Percentiles rank a stretch among this genome's conserved stretches.
Conservation (phyloP, 2,888 invertebrate genomes). For the Noctua janthe region DNA sequence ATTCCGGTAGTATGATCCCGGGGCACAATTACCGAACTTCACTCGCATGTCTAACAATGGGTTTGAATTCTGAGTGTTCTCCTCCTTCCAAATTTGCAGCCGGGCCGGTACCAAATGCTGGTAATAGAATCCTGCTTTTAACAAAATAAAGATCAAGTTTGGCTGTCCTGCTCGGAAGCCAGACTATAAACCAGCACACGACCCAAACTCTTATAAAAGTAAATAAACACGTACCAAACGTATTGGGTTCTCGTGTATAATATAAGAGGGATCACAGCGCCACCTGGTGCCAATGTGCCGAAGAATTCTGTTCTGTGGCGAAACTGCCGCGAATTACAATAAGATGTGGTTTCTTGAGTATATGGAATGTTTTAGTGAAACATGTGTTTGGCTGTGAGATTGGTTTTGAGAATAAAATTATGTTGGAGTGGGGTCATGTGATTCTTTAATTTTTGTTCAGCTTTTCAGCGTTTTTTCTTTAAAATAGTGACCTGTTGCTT, state of each 20-base stretch:
- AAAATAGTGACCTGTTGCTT: not conserved
- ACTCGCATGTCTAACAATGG: too few species aligned
- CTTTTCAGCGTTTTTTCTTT: not conserved
- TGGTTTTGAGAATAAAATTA: slow-evolving; percentile 34
- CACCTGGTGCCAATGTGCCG: slow-evolving; percentile 54
- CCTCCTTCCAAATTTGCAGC: not conserved
- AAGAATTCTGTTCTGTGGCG: slow-evolving; percentile 34
- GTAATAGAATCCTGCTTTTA: not conserved
- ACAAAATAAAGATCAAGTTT: not conserved
- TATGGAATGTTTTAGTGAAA: slow-evolving; percentile 43
- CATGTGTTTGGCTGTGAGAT: slow-evolving; percentile 27
- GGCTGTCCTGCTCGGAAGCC: not conserved
- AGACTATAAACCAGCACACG: slow-evolving; percentile 4
- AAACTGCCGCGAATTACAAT: slow-evolving; percentile 60
- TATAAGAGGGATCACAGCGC: slow-evolving; percentile 56
- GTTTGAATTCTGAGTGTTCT: not conserved
- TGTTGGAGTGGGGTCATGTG: not conserved
- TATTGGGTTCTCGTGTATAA: slow-evolving; percentile 57
- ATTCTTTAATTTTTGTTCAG: not conserved
- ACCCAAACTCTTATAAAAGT: slow-evolving; percentile 48
- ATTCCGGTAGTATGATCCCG: too few species aligned
- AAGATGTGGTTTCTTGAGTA: slow-evolving; percentile 43
- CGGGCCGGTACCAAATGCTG: not conserved
- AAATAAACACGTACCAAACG: slow-evolving; percentile 58
- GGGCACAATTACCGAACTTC: too few species aligned